Evolutionary conservation across 2,797 vertebrate genomes (phyloP), one percentile per base, ranked within the genome.

Genomic region (Melanotaenia parkinsoni): DNA sequence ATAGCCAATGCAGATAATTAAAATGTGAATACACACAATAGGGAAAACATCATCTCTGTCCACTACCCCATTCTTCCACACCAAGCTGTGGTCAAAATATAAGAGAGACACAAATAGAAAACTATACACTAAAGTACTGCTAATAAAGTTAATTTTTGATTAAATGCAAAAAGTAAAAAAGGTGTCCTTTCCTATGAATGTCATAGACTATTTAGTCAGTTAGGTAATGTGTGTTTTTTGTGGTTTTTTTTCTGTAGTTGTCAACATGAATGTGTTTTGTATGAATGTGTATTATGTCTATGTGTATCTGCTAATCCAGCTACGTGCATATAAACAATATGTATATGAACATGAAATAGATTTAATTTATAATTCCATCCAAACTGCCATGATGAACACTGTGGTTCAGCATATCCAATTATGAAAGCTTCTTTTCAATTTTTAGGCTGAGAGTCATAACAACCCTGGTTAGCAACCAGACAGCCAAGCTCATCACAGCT

Each of bases 401-500:
- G 18, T 16, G 18, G 5, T 54, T 58, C 26, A 28, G 30, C 6
- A 59, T 57, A 74, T 72, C 56, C 58, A 74, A 69, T 81, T 43
- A 71, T 28, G 64, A 50, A 54, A 66, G 73, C 53, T 30, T 73
- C 16, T 78, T 77, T 70, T 79, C 24, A 62, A 62, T 79, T 75
- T 67, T 45, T 24, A 71, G 78, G 22, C 59, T 51, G 45, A 67
- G 63, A 54, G 20, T 60, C 30, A 64, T 61, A 18, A 69, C 68
- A 61, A 28, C 75, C 50, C 73, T 51, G 13, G 63, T 79, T 54
- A 59, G 26, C 24, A 8, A 71, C 57, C 74, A 77, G 69, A 56
- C 67, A 77, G 67, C 63, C 68, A 72, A 82, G 79, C 67, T 59
- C 69, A 83, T 83, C 73, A 68, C 54, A 67, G 81, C 64, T 64